These are phyloP conservation scores for Matsumurasca onukii DNA, from an alignment of 1,140 invertebrate genomes.

Conservation along the genomic window DNA sequence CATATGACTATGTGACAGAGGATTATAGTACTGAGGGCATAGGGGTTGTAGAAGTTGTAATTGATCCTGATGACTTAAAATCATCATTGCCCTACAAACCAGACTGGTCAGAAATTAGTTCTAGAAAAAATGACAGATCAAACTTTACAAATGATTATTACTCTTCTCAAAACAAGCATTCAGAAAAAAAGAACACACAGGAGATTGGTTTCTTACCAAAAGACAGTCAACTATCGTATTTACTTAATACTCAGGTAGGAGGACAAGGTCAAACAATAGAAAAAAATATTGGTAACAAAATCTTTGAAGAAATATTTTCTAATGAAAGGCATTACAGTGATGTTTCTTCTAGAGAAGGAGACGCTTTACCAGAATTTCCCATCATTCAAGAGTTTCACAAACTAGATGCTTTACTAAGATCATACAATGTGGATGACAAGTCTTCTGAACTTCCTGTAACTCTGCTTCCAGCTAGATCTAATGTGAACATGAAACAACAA, in stretches of 20 bases:
- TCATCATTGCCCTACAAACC: background rate
- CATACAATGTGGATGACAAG: conserved; percentile 37
- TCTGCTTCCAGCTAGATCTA: conserved; percentile 61
- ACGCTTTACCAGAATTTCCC: conserved; percentile 34
- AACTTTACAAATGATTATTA: background rate
- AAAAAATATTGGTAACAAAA: too few species aligned
- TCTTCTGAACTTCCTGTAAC: conserved; percentile 49
- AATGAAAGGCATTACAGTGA: too few species aligned
- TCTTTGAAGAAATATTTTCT: too few species aligned
- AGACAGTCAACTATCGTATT: too few species aligned
- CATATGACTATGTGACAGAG: conserved; percentile 19
- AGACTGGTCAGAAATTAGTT: background rate
- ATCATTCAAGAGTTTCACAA: conserved; percentile 39
- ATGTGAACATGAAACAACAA: conserved; percentile 57
- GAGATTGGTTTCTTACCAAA: too few species aligned
- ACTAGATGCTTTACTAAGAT: conserved; percentile 41
- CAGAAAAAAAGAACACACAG: too few species aligned
- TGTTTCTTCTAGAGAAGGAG: background rate
- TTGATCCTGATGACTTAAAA: conserved; percentile 27
- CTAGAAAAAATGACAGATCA: background rate
- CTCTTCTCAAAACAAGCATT: too few species aligned
- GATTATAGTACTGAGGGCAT: conserved; percentile 32
- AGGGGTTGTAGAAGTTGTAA: conserved; percentile 38
- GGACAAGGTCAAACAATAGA: background rate
- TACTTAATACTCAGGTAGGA: too few species aligned